Base-by-base conservation (phyloP, 2,797 vertebrate species). In the Danio aesculapii region DNA sequence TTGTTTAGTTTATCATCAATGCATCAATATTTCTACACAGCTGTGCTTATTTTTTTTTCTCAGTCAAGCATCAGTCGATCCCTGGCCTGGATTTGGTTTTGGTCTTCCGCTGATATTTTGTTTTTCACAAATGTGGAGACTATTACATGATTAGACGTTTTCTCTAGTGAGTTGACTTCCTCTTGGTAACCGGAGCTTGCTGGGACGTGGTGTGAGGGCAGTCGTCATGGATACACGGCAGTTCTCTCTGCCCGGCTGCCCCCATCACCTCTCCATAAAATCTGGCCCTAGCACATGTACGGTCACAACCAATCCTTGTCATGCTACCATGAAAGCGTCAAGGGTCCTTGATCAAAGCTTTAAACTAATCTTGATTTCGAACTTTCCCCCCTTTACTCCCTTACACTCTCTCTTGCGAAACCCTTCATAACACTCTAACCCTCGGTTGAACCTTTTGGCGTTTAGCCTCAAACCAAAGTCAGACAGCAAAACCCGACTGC, bases 271-370 rank as follows among this genome's bases (percentile, higher is more conserved):
- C 80, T 84, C 81, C 70, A 84, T 83, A 81, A 84, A 87, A 79
- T 81, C 84, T 30, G 74, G 75, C 77, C 86, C 84, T 83, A 86
- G 82, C 76, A 90, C 90, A 94, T 94, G 92, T 94, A 91, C 92
- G 92, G 88, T 96, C 94, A 93, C 90, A 93, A 89, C 91, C 92
- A 95, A 92, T 97, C 91, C 92, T 90, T 93, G 92, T 96, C 94
- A 94, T 84, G 83, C 87, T 87, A 82, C 90, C 86, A 86, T 91
- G 92, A 95, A 95, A 95, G 90, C 91, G 89, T 93, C 85, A 88
- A 85, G 92, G 87, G 87, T 93, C 64, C 30, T 85, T 94, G 95
- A 97, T 96, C 95, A 97, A 96, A 97, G 95, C 86, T 69, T 66
- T 49, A 69, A 85, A 81, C 88, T 94, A 94, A 86, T 93, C 92